Percentiles rank a stretch among this genome's conserved stretches.
These are phyloP conservation scores for Drosophila fungiperda DNA, from an alignment of 2,888 invertebrate genomes.

Conservation along the genomic window DNA sequence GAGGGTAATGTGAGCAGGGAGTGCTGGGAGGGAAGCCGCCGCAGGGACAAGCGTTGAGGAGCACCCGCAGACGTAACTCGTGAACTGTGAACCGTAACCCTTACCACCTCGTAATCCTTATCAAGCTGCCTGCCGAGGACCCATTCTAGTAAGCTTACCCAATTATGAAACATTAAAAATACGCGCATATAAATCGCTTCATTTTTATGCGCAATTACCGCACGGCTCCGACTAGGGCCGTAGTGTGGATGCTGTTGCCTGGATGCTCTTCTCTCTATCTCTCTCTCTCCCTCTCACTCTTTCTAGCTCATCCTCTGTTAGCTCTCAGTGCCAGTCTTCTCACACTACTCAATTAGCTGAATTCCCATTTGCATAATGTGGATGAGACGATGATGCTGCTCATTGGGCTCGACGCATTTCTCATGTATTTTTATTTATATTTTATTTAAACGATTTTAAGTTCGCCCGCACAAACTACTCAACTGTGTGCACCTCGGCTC, in stretches of 20 bases:
- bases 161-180: slow-evolving; percentile 79
- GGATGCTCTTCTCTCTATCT: background rate
- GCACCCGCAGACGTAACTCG: slow-evolving; percentile 5
- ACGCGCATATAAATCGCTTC: slow-evolving; percentile 80
- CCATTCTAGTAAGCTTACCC: slow-evolving; percentile 56
- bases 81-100: slow-evolving; percentile 25
- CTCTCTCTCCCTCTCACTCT: background rate
- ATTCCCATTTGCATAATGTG: slow-evolving; percentile 69
- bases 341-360: slow-evolving; percentile 73
- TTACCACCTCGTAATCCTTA: slow-evolving; percentile 26
- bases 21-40: slow-evolving; percentile 3
- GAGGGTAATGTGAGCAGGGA: slow-evolving; percentile 5
- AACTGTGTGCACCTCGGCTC: slow-evolving; percentile 69
- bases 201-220: slow-evolving; percentile 74
- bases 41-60: slow-evolving; percentile 14
- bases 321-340: slow-evolving; percentile 2
- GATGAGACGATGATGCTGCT: slow-evolving; percentile 32
- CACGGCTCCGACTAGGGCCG: slow-evolving; percentile 16
- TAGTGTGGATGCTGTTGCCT: slow-evolving; percentile 8
- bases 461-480: slow-evolving; percentile 60
- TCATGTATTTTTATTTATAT: slow-evolving; percentile 67
- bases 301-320: background rate
- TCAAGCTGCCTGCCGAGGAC: slow-evolving; percentile 22
- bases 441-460: slow-evolving; percentile 64
- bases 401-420: slow-evolving; percentile 43